Evolutionary conservation across 2,113 vertebrate species (phyloP).

Genomic region (Tupaia tana): DNA sequence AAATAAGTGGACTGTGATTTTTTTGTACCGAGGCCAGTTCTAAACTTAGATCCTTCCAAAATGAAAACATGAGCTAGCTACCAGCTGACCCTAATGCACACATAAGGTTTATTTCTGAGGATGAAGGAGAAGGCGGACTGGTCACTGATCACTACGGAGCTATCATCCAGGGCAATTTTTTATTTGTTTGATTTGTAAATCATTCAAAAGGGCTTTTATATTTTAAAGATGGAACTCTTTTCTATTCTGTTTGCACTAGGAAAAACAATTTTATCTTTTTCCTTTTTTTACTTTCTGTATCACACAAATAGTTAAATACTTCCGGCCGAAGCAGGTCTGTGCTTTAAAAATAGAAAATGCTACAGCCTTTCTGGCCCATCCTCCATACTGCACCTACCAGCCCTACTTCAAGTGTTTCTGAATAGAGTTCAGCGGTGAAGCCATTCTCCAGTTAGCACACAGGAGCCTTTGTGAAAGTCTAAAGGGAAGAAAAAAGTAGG

Average conservation of each 20-base stretch:
- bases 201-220: neutral
- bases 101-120: neutral
- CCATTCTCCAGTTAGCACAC: constrained; percentile 78
- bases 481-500: constrained; percentile 55
- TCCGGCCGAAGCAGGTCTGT: constrained; percentile 81
- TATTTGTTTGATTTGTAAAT: neutral
- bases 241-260: neutral
- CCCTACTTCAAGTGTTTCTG: constrained; percentile 79
- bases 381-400: constrained; percentile 86
- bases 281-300: constrained; percentile 32
- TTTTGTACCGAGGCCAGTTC: constrained; percentile 43
- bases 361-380: constrained; percentile 86
- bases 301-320: constrained; percentile 82
- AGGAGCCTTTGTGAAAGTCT: constrained; percentile 70
- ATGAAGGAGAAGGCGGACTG: neutral
- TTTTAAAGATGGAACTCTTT: neutral
- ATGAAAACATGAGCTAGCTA: constrained; percentile 24
- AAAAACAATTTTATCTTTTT: neutral
- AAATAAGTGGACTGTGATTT: constrained; percentile 22
- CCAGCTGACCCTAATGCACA: neutral
- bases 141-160: neutral
- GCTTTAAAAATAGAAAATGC: constrained; percentile 96
- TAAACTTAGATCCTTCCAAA: constrained; percentile 68
- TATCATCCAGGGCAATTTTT: neutral
- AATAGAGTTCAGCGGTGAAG: constrained; percentile 80